Conservation (phyloP, 1,140 invertebrate genomes). For the Stegodyphus mimosarum region DNA sequence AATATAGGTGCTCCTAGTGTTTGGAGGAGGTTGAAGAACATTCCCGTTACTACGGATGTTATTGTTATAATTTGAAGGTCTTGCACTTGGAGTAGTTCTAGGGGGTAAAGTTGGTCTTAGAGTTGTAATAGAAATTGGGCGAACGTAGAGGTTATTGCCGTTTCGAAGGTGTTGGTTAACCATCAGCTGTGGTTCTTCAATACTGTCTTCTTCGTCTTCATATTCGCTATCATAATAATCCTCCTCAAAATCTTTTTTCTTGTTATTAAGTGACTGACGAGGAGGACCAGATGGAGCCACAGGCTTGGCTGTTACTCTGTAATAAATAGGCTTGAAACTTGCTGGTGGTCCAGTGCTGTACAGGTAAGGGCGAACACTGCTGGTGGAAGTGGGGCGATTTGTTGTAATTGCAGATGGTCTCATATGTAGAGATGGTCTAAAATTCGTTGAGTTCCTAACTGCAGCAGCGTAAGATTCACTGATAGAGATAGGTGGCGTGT, state of each 20-base stretch:
- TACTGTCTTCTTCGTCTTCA: conserved; percentile 30
- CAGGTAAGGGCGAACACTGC: conserved; percentile 23
- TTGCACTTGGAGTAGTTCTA: neutral
- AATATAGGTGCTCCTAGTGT: conserved; percentile 25
- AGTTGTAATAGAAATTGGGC: conserved; percentile 21
- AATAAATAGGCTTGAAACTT: conserved; percentile 47
- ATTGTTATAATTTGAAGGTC: neutral
- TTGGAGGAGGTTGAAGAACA: conserved; percentile 13
- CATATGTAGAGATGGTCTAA: neutral
- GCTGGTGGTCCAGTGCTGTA: conserved; percentile 50
- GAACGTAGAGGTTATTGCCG: conserved; percentile 37
- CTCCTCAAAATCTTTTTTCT: conserved; percentile 16
- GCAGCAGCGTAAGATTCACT: conserved; percentile 24
- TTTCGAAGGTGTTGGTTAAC: conserved; percentile 47
- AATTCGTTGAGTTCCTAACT: conserved; percentile 8
- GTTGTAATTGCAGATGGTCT: conserved; percentile 27
- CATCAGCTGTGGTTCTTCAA: conserved; percentile 43
- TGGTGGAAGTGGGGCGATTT: neutral
- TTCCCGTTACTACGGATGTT: neutral
- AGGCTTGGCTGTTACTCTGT: conserved; percentile 22
- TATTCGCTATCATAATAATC: conserved; percentile 41
- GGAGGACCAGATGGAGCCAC: neutral
- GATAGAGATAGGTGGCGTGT: conserved; percentile 31
- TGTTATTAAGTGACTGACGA: neutral
- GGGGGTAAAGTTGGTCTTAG: conserved; percentile 7